A percentile compares a stretch with the other conserved stretches of the same genome.
phyloP scores from a whole-genome alignment of 2,113 vertebrate species.

The Grantiella picta region DNA sequence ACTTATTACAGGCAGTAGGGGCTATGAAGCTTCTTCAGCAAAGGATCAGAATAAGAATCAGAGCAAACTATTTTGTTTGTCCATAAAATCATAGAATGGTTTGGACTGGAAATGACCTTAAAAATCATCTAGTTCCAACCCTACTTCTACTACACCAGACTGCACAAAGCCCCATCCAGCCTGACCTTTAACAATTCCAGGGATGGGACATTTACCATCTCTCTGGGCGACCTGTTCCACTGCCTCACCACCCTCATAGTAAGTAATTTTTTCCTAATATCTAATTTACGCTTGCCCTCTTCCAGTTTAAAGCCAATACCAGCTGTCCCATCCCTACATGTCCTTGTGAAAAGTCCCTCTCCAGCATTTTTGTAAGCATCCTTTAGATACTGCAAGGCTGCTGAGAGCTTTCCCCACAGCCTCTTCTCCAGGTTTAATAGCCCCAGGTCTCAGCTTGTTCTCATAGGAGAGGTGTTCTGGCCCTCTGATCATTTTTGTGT shows the following conservation, averaged over 20 bases:
- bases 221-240: background rate
- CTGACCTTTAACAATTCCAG: background rate
- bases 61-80: background rate
- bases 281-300: background rate
- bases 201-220: background rate
- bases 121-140: background rate
- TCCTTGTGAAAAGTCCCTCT: background rate
- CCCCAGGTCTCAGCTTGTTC: background rate
- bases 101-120: background rate
- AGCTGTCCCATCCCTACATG: background rate
- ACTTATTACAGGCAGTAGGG: background rate
- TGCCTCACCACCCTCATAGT: background rate
- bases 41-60: rapidly evolving
- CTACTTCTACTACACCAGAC: background rate
- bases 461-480: background rate
- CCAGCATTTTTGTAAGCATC: background rate
- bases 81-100: background rate
- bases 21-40: background rate
- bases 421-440: background rate
- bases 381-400: background rate
- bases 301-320: background rate
- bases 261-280: background rate
- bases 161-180: background rate
- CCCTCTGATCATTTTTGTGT: background rate
- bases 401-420: background rate